Percentiles rank a stretch among this genome's conserved stretches.
phyloP scores from a whole-genome alignment of 2,888 invertebrate genomes.

The Lomographa bimaculata region DNA sequence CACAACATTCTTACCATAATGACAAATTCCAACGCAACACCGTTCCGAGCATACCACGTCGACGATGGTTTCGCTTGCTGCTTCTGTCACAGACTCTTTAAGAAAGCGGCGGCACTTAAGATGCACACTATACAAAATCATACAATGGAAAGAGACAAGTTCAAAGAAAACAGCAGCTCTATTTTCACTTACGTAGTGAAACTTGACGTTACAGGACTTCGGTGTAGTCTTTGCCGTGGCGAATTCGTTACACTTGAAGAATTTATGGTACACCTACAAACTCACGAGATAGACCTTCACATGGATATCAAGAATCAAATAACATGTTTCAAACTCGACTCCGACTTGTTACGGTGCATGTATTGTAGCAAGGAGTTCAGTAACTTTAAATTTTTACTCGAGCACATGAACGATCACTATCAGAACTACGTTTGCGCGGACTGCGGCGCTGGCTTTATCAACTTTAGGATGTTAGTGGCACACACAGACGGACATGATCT shows the following conservation, averaged over 20 bases:
- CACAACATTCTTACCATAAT: slow-evolving; percentile 40
- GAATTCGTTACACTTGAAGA: slow-evolving; percentile 32
- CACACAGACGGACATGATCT: slow-evolving; percentile 47
- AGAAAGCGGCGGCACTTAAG: slow-evolving; percentile 48
- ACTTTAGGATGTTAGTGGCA: slow-evolving; percentile 34
- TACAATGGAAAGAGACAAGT: slow-evolving; percentile 5
- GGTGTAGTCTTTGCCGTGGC: slow-evolving; percentile 51
- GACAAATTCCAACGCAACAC: slow-evolving; percentile 47
- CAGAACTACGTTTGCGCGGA: slow-evolving; percentile 54
- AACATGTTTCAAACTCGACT: slow-evolving; percentile 61
- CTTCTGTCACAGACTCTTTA: slow-evolving; percentile 46
- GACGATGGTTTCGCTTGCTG: slow-evolving; percentile 50
- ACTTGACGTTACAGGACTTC: slow-evolving; percentile 56
- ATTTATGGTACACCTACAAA: slow-evolving; percentile 33
- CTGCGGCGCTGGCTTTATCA: slow-evolving; percentile 42
- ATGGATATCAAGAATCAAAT: slow-evolving; percentile 54
- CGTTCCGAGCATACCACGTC: slow-evolving; percentile 40
- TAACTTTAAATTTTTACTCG: slow-evolving; percentile 57
- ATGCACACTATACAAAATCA: slow-evolving; percentile 40
- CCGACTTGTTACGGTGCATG: slow-evolving; percentile 49
- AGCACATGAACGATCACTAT: slow-evolving; percentile 65
- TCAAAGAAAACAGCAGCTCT: slow-evolving; percentile 20
- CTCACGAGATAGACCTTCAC: slow-evolving; percentile 39
- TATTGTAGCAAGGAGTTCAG: slow-evolving; percentile 47
- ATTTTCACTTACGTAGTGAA: slow-evolving; percentile 40